Conservation (phyloP, 2,888 invertebrate genomes). For the Teleogryllus oceanicus region DNA sequence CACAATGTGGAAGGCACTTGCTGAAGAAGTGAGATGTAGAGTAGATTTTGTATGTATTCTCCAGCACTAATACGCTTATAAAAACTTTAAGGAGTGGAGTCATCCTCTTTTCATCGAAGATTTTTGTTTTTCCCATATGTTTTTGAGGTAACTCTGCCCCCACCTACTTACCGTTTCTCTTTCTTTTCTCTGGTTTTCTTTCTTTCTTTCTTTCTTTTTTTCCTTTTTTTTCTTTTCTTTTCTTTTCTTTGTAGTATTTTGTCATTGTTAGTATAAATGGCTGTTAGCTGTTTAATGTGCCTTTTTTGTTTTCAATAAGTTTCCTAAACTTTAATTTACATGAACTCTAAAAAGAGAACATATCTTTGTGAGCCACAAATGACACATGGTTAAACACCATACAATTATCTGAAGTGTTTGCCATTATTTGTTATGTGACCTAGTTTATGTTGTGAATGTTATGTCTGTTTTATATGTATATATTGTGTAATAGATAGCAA, state of each 20-base stretch:
- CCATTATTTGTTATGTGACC: background rate
- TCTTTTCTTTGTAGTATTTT: no score
- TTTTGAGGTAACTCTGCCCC: background rate
- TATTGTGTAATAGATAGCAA: background rate
- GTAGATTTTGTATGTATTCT: slow-evolving; percentile 35
- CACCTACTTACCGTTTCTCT: background rate
- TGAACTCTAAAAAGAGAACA: background rate
- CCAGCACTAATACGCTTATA: slow-evolving; percentile 36
- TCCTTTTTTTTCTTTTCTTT: no score
- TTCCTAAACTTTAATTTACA: background rate
- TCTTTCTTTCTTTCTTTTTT: no score
- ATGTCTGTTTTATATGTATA: slow-evolving; percentile 1
- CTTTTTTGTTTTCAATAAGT: background rate
- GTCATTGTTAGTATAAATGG: background rate
- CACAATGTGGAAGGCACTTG: slow-evolving; percentile 18
- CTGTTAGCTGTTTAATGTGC: background rate
- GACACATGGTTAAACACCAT: background rate
- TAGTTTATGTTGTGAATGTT: background rate
- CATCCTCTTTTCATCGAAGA: background rate
- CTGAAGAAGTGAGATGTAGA: slow-evolving; percentile 23
- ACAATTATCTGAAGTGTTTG: slow-evolving; percentile 1
- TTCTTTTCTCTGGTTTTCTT: background rate
- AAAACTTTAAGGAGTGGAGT: background rate
- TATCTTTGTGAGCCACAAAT: background rate
- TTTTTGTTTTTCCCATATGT: background rate